These are phyloP conservation scores for Sphyrna mokarran DNA, from an alignment of 2,113 vertebrate genomes.

Conservation along the genomic window DNA sequence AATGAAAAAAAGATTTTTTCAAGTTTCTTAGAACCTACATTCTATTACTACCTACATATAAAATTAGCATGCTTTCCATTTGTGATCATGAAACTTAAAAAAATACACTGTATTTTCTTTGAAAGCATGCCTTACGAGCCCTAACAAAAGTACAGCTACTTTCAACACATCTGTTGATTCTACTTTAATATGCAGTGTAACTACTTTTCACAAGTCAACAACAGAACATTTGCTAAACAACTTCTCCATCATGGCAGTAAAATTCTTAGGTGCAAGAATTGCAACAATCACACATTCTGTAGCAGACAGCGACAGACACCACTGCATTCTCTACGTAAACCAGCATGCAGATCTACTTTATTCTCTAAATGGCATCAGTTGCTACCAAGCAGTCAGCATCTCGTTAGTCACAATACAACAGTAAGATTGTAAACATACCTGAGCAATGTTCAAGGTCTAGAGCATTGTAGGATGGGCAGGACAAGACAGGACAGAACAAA, in stretches of 20 bases:
- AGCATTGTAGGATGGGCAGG: constrained; percentile 83
- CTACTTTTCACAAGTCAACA: constrained; percentile 30
- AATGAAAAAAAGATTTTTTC: background rate
- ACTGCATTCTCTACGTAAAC: constrained; percentile 73
- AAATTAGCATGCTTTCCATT: constrained; percentile 37
- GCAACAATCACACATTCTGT: constrained; percentile 45
- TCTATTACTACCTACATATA: constrained; percentile 38
- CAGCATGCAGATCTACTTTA: constrained; percentile 78
- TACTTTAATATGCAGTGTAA: constrained; percentile 37
- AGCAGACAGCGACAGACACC: constrained; percentile 74
- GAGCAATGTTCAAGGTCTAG: constrained; percentile 99
- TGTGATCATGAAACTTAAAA: constrained; percentile 47
- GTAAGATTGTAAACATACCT: constrained; percentile 98
- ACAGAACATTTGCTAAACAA: constrained; percentile 32
- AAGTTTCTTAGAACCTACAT: constrained; percentile 18
- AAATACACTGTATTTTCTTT: constrained; percentile 52
- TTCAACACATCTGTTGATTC: constrained; percentile 50
- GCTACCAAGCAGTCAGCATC: constrained; percentile 79
- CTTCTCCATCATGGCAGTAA: constrained; percentile 31
- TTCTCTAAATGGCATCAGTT: constrained; percentile 73
- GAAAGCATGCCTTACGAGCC: constrained; percentile 62
- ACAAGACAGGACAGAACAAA: constrained; percentile 71
- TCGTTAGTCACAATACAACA: constrained; percentile 97
- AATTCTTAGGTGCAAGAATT: constrained; percentile 34
- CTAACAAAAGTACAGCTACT: constrained; percentile 51